Percentiles rank a stretch among this genome's conserved stretches.
phyloP scores from a whole-genome alignment of 1,140 invertebrate species.

The Globodera ellingtonae region DNA sequence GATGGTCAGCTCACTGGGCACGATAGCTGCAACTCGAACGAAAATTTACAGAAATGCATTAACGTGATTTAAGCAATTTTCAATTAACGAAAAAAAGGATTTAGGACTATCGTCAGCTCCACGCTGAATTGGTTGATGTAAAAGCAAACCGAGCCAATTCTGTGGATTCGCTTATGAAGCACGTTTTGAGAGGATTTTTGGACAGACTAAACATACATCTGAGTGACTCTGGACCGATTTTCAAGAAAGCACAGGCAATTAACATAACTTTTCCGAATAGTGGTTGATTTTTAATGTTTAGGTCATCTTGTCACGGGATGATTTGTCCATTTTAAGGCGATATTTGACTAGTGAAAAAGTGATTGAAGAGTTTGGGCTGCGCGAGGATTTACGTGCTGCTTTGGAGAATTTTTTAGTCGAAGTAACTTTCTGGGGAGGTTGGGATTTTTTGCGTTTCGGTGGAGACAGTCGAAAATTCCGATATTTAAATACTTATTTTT shows the following conservation, averaged over 20 bases:
- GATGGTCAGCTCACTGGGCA: background rate
- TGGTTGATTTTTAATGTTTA: background rate
- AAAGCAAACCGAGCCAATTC: slow-evolving; percentile 32
- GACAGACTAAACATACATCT: slow-evolving; percentile 35
- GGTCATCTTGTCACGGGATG: slow-evolving; percentile 32
- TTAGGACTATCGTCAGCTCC: slow-evolving; percentile 35
- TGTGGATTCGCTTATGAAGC: slow-evolving; percentile 50
- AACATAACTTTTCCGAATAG: background rate
- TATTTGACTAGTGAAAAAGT: slow-evolving; percentile 41
- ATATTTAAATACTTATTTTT: background rate
- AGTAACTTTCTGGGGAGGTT: slow-evolving; percentile 23
- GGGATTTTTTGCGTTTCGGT: no score
- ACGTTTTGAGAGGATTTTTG: slow-evolving; percentile 43
- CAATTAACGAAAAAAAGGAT: slow-evolving; percentile 16
- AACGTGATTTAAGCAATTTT: slow-evolving; percentile 28
- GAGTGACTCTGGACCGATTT: slow-evolving; percentile 6
- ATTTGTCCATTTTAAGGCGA: slow-evolving; percentile 25
- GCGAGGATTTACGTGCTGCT: slow-evolving; percentile 39
- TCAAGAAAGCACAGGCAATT: slow-evolving; percentile 37
- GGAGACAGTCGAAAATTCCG: no score
- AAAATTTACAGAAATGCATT: slow-evolving; percentile 23
- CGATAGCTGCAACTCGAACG: slow-evolving; percentile 10
- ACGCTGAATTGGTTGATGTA: background rate
- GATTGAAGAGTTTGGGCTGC: slow-evolving; percentile 42
- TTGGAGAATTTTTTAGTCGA: slow-evolving; percentile 46